These are phyloP conservation scores for Ypsolopha scabrella DNA, from an alignment of 2,888 invertebrate species.

Conservation along the genomic window DNA sequence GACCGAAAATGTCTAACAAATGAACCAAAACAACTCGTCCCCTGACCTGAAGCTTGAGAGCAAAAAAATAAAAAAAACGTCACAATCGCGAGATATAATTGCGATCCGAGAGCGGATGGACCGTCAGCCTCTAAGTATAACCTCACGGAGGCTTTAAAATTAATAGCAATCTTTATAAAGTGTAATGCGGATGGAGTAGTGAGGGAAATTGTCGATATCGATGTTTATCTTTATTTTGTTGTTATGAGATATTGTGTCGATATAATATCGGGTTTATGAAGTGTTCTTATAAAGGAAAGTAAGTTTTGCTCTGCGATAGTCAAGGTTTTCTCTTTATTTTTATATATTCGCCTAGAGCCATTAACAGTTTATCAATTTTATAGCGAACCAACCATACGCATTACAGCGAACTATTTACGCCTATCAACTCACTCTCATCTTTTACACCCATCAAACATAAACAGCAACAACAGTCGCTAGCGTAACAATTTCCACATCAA, in stretches of 20 bases:
- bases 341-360: no score
- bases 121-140: constrained; percentile 54
- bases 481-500: constrained; percentile 12
- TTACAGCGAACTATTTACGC: not conserved
- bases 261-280: no score
- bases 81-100: constrained; percentile 46
- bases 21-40: constrained; percentile 2
- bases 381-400: not conserved
- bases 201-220: not conserved
- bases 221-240: not conserved
- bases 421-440: not conserved
- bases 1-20: constrained; percentile 2
- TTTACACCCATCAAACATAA: not conserved
- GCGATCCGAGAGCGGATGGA: constrained; percentile 36
- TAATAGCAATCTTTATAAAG: constrained; percentile 66
- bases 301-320: no score
- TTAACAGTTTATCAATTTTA: no score
- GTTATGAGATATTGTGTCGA: no score
- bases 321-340: no score
- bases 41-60: constrained; percentile 3
- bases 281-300: no score
- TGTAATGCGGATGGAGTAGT: constrained; percentile 28
- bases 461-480: not conserved
- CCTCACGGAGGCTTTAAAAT: constrained; percentile 37
- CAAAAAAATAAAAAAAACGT: constrained; percentile 26